Conservation (phyloP, 2,888 invertebrate species). For the Drosophila kuntzei region DNA sequence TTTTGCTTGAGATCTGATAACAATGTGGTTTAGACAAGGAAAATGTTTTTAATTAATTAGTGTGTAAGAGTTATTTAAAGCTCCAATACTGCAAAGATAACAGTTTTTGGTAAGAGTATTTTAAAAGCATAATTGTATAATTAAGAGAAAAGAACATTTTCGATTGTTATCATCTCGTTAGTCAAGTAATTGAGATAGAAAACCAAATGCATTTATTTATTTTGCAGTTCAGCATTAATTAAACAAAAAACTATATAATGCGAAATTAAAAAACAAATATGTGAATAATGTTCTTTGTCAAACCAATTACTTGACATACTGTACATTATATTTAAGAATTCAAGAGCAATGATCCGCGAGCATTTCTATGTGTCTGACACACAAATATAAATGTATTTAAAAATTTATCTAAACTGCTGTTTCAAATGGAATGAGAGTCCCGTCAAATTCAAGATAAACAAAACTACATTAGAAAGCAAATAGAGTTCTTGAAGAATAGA, state of each 20-base stretch:
- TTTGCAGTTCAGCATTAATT: too few species aligned
- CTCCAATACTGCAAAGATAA: not conserved
- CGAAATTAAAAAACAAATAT: not conserved
- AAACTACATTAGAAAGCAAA: constrained; percentile 8
- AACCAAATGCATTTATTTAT: not conserved
- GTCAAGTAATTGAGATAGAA: not conserved
- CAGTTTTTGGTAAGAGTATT: not conserved
- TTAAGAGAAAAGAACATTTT: not conserved
- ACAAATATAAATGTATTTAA: constrained; percentile 1
- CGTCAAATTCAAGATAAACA: constrained; percentile 8
- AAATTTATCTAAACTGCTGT: constrained; percentile 14
- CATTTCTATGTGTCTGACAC: not conserved
- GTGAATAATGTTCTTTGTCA: not conserved
- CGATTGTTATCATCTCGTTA: not conserved
- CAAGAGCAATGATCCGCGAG: not conserved
- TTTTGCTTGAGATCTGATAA: not conserved
- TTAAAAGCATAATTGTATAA: not conserved
- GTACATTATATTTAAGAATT: not conserved
- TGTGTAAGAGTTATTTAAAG: not conserved
- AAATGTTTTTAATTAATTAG: not conserved
- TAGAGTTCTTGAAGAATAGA: not conserved
- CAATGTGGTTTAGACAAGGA: not conserved
- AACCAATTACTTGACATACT: not conserved
- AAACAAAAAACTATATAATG: not conserved
- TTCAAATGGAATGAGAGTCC: not conserved